Percentiles rank a stretch among this genome's conserved stretches.
Conservation (phyloP, 2,113 vertebrate species). For the Burhinus oedicnemus region DNA sequence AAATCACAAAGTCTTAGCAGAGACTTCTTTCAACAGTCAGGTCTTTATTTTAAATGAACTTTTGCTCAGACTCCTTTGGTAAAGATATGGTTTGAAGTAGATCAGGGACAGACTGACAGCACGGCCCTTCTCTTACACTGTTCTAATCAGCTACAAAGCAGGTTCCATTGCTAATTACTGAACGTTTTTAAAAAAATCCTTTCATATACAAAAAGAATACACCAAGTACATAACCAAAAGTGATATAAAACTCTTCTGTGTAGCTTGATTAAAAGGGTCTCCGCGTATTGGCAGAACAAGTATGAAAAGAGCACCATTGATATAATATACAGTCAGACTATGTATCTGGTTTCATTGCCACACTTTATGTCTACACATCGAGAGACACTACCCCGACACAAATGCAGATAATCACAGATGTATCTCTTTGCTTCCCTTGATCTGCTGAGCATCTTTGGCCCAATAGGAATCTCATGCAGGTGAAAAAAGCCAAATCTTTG, state of each 20-base stretch:
- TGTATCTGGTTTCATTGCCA: slow-evolving; percentile 43
- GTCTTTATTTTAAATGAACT: slow-evolving; percentile 57
- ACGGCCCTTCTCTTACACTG: slow-evolving; percentile 37
- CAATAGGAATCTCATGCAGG: not conserved
- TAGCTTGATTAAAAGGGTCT: slow-evolving; percentile 72
- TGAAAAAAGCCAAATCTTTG: not conserved
- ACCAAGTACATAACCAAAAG: slow-evolving; percentile 71
- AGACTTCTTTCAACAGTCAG: slow-evolving; percentile 56
- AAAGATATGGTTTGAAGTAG: slow-evolving; percentile 61
- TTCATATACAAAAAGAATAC: slow-evolving; percentile 75
- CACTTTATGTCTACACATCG: slow-evolving; percentile 20
- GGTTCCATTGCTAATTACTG: slow-evolving; percentile 53
- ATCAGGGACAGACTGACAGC: slow-evolving; percentile 57
- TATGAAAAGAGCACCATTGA: slow-evolving; percentile 77
- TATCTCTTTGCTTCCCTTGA: slow-evolving; percentile 21
- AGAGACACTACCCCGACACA: slow-evolving; percentile 6
- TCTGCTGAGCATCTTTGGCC: slow-evolving; percentile 42
- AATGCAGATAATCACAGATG: not conserved
- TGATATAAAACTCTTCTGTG: slow-evolving; percentile 71
- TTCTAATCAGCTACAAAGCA: slow-evolving; percentile 61
- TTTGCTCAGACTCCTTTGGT: slow-evolving; percentile 68
- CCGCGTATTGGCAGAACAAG: slow-evolving; percentile 65
- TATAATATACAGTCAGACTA: slow-evolving; percentile 57
- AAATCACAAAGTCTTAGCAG: slow-evolving; percentile 56
- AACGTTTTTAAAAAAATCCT: slow-evolving; percentile 69